Base-by-base conservation (phyloP, 2,888 invertebrate genomes). In the Eupelmus urozonus region DNA sequence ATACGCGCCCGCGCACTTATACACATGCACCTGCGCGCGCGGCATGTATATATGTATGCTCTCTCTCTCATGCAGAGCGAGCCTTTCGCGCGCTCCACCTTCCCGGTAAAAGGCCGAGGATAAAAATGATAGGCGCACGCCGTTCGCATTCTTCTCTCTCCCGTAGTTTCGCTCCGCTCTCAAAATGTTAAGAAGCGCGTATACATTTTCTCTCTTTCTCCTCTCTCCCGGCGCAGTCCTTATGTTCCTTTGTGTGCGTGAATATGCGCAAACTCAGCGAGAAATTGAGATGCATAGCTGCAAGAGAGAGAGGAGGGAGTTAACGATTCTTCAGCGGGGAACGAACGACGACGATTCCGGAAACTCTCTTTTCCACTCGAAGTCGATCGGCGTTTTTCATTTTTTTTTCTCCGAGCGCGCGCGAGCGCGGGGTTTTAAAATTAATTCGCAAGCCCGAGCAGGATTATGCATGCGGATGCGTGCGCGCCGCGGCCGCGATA, bases 91-190 rank as follows among this genome's bases (percentile, higher is more conserved):
- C 40, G 59, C 65, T 74, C 65, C 62, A 78, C 40, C 57, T 78
- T 62, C 60, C 23, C 57, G 67, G 75, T 71, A 60, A 80, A 75
- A 59, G 9, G 9, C 40, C 66, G 59, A 71, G 62, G 71, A 70
- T 75, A 75, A 78, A 78, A 78, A 78, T 72, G 71, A 77, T 75
- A 63, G 25, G 65, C 42, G 70, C 45, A 34, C 25, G 65, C 74
- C 70, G 60, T 78, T 80, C 80, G 53, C 80, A 75, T 80, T 80
- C 78, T 80, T 75, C 40, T 20, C 57, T 20, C 57, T 67, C 42
- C 25, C 23, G 80, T 42, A 69, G 65, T 78, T 78, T 74, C 57
- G 27, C 74, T 59, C 11, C 49, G 45, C 71, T 80, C 74, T 80
- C 67, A 69, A 80, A 80, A 80, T 76, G 60, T 78, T 63, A 72